These are phyloP conservation scores for Drosophila pegasa DNA, from an alignment of 2,888 invertebrate species.

Conservation along the genomic window DNA sequence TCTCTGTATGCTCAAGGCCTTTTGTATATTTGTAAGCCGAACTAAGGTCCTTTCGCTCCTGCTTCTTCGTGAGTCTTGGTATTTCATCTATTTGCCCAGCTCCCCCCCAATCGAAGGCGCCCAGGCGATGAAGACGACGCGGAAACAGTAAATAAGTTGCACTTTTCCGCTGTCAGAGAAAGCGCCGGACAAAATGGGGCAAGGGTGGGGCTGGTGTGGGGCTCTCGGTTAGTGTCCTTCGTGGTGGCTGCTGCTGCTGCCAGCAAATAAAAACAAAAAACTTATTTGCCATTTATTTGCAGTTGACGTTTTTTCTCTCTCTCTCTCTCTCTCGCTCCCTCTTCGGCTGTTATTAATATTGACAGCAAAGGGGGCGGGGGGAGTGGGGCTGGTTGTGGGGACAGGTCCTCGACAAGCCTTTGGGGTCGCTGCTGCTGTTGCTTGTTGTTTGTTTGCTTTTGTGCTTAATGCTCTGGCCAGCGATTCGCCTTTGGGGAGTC, in stretches of 20 bases:
- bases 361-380: slow-evolving; percentile 39
- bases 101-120: slow-evolving; percentile 18
- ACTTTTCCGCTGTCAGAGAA: slow-evolving; percentile 67
- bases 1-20: slow-evolving; percentile 11
- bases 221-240: slow-evolving; percentile 54
- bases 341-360: slow-evolving; percentile 69
- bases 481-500: slow-evolving; percentile 18
- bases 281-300: slow-evolving; percentile 75
- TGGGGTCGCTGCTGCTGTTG: slow-evolving; percentile 38
- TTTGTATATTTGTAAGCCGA: slow-evolving; percentile 2
- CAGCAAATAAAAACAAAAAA: slow-evolving; percentile 66
- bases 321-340: neutral
- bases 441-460: slow-evolving; percentile 65
- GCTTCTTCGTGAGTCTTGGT: slow-evolving; percentile 4
- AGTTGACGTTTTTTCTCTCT: slow-evolving; percentile 56
- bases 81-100: slow-evolving; percentile 27
- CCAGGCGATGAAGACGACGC: slow-evolving; percentile 20
- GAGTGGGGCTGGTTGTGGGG: neutral
- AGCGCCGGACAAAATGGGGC: slow-evolving; percentile 9
- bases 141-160: slow-evolving; percentile 77
- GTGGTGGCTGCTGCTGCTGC: slow-evolving; percentile 48
- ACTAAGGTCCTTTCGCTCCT: slow-evolving; percentile 11
- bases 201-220: neutral
- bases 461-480: slow-evolving; percentile 65
- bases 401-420: slow-evolving; percentile 54